Evolutionary conservation across 2,888 invertebrate genomes (phyloP).

Genomic region (Andrena camellia): DNA sequence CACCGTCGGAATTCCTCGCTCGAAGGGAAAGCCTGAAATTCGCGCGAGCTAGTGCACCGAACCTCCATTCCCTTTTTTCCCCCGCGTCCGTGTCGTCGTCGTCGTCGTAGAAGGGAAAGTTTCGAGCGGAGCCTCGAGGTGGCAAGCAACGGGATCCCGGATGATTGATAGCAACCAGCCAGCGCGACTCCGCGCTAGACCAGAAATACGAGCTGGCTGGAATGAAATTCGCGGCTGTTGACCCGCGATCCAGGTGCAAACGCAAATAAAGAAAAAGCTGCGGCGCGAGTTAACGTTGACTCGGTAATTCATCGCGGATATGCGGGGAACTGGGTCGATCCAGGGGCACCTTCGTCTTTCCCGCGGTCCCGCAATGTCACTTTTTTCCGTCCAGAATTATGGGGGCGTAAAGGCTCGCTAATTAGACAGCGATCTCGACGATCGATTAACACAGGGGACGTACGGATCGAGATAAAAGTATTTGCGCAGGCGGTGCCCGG

Average conservation of each 20-base stretch:
- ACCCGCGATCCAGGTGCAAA: conserved; percentile 74
- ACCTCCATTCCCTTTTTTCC: conserved; percentile 51
- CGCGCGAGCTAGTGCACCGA: conserved; percentile 38
- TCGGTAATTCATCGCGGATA: background rate
- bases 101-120: conserved; percentile 50
- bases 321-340: background rate
- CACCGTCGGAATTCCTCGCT: conserved; percentile 58
- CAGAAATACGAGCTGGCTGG: conserved; percentile 62
- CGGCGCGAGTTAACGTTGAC: background rate
- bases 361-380: too few species aligned
- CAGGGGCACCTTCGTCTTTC: too few species aligned
- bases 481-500: background rate
- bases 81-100: conserved; percentile 19
- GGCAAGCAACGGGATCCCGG: conserved; percentile 54
- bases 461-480: conserved; percentile 5
- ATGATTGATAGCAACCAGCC: conserved; percentile 69
- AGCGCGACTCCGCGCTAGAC: conserved; percentile 45
- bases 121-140: conserved; percentile 60
- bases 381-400: background rate
- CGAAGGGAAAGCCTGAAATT: conserved; percentile 50
- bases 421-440: conserved; percentile 11
- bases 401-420: background rate
- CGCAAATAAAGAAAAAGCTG: conserved; percentile 43
- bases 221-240: conserved; percentile 70
- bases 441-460: background rate